phyloP scores from a whole-genome alignment of 2,888 invertebrate genomes.

The Sycophila texana region DNA sequence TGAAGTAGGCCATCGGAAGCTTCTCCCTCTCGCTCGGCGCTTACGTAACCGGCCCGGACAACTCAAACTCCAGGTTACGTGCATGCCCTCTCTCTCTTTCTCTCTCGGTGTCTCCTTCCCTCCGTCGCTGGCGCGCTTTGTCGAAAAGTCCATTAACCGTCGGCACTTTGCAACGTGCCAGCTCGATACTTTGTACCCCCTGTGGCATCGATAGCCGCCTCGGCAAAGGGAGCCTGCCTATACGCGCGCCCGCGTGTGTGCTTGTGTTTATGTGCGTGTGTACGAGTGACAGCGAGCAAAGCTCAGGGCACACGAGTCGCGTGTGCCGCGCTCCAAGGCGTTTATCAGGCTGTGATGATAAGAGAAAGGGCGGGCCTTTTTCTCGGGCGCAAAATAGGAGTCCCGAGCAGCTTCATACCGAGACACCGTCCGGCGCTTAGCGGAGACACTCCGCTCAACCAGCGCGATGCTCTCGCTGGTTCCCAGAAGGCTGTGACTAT shows the following conservation, averaged over 20 bases:
- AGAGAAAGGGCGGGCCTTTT: too few species aligned
- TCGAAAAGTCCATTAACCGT: conserved; percentile 21
- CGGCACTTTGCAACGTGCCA: not conserved
- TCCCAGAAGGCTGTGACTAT: too few species aligned
- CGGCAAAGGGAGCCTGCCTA: not conserved
- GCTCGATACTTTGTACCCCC: not conserved
- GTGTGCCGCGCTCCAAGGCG: too few species aligned
- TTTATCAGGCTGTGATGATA: too few species aligned
- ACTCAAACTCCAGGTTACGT: not conserved
- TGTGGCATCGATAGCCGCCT: not conserved
- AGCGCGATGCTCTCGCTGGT: too few species aligned
- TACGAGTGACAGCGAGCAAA: not conserved
- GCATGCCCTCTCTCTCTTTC: conserved; percentile 1
- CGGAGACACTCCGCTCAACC: too few species aligned
- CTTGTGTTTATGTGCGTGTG: not conserved
- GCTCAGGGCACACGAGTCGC: too few species aligned
- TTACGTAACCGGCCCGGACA: not conserved
- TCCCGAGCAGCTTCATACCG: too few species aligned
- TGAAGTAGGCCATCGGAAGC: not conserved
- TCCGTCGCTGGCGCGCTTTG: not conserved
- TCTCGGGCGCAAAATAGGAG: too few species aligned
- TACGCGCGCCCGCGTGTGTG: not conserved
- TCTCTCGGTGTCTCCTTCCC: not conserved
- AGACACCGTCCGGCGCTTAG: too few species aligned
- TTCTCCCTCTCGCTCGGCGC: not conserved